Conservation (phyloP, 2,113 vertebrate species). For the Pygoscelis antarcticus region DNA sequence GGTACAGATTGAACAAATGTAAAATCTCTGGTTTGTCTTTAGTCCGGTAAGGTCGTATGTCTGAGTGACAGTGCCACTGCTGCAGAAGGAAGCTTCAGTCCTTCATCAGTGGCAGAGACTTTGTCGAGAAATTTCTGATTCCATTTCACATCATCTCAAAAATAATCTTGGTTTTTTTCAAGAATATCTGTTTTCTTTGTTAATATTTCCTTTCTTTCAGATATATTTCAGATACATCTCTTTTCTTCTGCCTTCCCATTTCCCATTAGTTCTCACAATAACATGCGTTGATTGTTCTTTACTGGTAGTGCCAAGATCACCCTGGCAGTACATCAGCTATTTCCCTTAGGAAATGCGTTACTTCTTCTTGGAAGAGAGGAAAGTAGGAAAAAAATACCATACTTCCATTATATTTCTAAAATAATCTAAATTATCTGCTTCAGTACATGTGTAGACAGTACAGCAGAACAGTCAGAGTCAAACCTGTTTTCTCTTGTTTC, state of each 20-base stretch:
- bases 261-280: background rate
- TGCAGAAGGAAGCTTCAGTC: background rate
- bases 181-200: background rate
- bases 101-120: background rate
- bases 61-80: background rate
- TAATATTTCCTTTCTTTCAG: background rate
- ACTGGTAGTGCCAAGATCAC: background rate
- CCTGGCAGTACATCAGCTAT: background rate
- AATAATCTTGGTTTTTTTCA: background rate
- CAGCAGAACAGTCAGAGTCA: background rate
- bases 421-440: slow-evolving; percentile 28
- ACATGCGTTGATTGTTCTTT: background rate
- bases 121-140: background rate
- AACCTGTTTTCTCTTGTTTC: slow-evolving; percentile 8
- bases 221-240: background rate
- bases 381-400: background rate
- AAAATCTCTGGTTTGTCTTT: background rate
- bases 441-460: background rate
- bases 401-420: background rate
- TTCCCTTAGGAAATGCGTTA: slow-evolving; percentile 13
- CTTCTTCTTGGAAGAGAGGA: slow-evolving; percentile 2
- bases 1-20: background rate
- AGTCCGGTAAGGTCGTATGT: fast-evolving
- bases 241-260: background rate
- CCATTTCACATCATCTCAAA: background rate